Base-by-base conservation (phyloP, 2,888 invertebrate species). In the Plagodis dolabraria region DNA sequence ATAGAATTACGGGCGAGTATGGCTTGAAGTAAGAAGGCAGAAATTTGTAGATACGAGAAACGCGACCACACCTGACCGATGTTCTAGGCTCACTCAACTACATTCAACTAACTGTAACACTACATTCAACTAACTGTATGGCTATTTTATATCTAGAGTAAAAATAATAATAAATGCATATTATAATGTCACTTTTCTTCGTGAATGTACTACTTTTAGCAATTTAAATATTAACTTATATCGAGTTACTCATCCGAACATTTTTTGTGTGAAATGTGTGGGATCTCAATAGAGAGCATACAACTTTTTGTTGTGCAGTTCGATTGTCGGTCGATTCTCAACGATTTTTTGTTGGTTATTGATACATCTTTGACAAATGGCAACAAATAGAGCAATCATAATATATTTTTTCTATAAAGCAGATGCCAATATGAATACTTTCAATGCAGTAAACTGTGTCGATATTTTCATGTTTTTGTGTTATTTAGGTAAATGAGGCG, bases 191-290 rank as follows among this genome's bases (percentile, higher is more conserved):
- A 44, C 34, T 63, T 47, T 48, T 51, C 52, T 46, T 43, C 36
- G 44, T 34, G 36, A 63, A 60, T 34, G 52, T 68, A 68, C 59
- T 34, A 49, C 46, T 48, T 56, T 52, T 40, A 33, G 7, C 6
- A 12, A 11, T 12, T 46, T 49, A 62, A 60, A 49, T 54, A 64
- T 58, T 59, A 64, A 47, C 60, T 52, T 47, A 59, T 71, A 67
- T 72, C 63, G 59, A 59, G 67, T 71, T 70, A 70, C 70, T 63
- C 51, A 50, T 60, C 64, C 64, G 57, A 65, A 64, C 53, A 59
- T 43, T 51, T 59, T 61, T 57, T 65, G 52, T 66, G 55, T 56
- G 55, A 64, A 67, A 67, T 60, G 66, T 64, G 57, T 56, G 53
- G 36, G 46, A 48, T 59, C 47, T 62, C 56, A 46, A 66, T 64